Evolutionary conservation across 2,797 vertebrate species (phyloP).

Genomic region (Peromyscus melanophrys): DNA sequence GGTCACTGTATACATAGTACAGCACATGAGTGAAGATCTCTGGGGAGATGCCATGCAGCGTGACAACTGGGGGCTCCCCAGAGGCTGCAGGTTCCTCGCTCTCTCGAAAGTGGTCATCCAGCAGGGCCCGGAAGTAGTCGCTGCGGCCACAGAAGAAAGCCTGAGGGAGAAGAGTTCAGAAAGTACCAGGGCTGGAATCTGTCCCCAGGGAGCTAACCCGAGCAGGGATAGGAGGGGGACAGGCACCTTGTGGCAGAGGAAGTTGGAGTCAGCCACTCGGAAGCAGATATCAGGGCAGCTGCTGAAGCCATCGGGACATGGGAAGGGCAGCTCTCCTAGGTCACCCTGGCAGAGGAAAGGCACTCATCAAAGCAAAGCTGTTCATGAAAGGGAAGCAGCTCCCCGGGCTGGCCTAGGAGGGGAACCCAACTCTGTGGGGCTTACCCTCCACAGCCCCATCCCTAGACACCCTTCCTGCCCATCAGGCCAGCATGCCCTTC

Average conservation of each 20-base stretch:
- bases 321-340: slow-evolving; percentile 96
- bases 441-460: not conserved
- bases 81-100: slow-evolving; percentile 93
- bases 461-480: not conserved
- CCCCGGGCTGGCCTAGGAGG: not conserved
- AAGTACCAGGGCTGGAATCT: not conserved
- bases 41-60: slow-evolving; percentile 94
- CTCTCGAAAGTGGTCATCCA: slow-evolving; percentile 97
- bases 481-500: not conserved
- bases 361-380: not conserved
- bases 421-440: fast-evolving
- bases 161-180: slow-evolving; percentile 86
- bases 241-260: slow-evolving; percentile 96
- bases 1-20: slow-evolving; percentile 97
- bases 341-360: slow-evolving; percentile 91
- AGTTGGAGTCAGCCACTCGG: slow-evolving; percentile 93
- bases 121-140: slow-evolving; percentile 97
- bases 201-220: not conserved
- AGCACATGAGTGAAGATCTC: slow-evolving; percentile 95
- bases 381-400: not conserved
- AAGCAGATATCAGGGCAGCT: slow-evolving; percentile 97
- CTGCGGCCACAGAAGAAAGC: slow-evolving; percentile 98
- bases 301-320: slow-evolving; percentile 93
- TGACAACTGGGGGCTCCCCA: slow-evolving; percentile 94
- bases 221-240: not conserved